A percentile compares a stretch with the other conserved stretches of the same genome.
These are phyloP conservation scores for Meriones psammophilus DNA, from an alignment of 2,797 vertebrate species.

Conservation along the genomic window DNA sequence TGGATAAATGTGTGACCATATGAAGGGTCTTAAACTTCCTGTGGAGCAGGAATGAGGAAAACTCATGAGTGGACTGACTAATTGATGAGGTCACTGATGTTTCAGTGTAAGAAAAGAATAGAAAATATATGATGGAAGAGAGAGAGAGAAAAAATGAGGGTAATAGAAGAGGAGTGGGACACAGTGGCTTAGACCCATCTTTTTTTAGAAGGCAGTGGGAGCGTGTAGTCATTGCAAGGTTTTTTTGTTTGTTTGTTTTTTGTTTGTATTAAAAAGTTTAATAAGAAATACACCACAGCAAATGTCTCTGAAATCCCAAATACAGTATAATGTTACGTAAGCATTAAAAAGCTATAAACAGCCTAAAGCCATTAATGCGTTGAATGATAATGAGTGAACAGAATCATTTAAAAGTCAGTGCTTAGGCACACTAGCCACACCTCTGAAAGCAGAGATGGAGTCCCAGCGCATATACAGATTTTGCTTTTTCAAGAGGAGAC, in stretches of 20 bases:
- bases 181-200: not conserved
- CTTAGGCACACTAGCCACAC: not conserved
- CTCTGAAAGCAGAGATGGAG: not conserved
- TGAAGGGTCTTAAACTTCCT: not conserved
- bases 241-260: not conserved
- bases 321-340: not conserved
- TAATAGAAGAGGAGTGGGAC: not conserved
- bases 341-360: not conserved
- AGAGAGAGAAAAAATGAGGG: not conserved
- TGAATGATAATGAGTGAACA: not conserved
- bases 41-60: not conserved
- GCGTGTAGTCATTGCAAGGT: not conserved
- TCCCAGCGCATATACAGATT: not conserved
- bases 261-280: not conserved
- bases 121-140: not conserved
- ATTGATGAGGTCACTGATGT: not conserved
- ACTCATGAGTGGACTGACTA: not conserved
- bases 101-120: not conserved
- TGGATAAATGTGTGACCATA: not conserved
- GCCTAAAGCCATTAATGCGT: not conserved
- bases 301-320: not conserved
- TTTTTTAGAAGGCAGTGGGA: not conserved
- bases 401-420: not conserved
- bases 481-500: not conserved
- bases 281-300: not conserved